Evolutionary conservation across 2,113 vertebrate species (phyloP).

Genomic region (Dolichotis patagonum): DNA sequence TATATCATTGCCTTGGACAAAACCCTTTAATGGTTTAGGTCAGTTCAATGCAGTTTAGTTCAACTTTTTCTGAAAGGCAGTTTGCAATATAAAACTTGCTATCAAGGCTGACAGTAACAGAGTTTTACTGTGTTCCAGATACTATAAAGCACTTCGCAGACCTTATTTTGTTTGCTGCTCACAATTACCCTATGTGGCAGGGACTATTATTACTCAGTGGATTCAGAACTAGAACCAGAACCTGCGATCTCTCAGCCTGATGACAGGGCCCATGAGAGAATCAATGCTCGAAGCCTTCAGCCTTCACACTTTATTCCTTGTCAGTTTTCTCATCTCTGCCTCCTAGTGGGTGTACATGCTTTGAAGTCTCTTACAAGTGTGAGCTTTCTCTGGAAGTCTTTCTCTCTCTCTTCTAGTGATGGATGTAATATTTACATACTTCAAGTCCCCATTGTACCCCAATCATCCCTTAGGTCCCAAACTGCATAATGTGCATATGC

Average conservation of each 20-base stretch:
- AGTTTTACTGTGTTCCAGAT: neutral
- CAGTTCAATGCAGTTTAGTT: neutral
- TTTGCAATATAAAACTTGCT: neutral
- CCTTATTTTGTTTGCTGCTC: neutral
- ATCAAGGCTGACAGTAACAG: neutral
- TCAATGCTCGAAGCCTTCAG: no score
- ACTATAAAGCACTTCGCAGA: neutral
- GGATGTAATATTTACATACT: neutral
- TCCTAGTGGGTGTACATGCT: neutral
- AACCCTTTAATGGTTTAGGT: neutral
- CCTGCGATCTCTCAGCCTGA: neutral
- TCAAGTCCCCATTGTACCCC: neutral
- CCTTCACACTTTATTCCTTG: neutral
- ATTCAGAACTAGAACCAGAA: neutral
- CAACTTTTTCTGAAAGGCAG: neutral
- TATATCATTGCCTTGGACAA: neutral
- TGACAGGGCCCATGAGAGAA: neutral
- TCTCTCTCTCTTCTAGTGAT: neutral
- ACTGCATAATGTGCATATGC: fast-evolving
- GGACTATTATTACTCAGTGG: neutral
- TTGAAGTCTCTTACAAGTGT: neutral
- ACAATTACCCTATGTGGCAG: neutral
- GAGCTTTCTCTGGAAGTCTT: neutral
- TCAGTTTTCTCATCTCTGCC: neutral
- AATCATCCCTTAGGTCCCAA: neutral